Evolutionary conservation across 2,888 invertebrate genomes (phyloP).

Genomic region (Tribolium freemani): DNA sequence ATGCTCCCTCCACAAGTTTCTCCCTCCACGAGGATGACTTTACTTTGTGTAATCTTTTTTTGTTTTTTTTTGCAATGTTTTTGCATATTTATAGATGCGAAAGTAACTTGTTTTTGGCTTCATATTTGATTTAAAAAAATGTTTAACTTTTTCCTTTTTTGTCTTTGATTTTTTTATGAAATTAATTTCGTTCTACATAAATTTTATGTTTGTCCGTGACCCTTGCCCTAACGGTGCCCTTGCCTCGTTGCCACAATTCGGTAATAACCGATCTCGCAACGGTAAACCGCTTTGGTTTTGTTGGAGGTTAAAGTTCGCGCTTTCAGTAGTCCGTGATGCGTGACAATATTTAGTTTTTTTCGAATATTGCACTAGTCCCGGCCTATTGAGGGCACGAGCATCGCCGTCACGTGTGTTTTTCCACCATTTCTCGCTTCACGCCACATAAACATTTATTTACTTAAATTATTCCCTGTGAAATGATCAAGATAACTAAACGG

Average conservation of each 20-base stretch:
- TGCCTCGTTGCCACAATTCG: neutral
- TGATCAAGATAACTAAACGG: conserved; percentile 54
- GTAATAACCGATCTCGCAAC: conserved; percentile 18
- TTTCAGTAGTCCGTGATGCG: conserved; percentile 69
- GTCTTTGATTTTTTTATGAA: neutral
- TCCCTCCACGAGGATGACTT: too few relatives aligned
- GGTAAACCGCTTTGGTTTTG: conserved; percentile 23
- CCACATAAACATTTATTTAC: conserved; percentile 23
- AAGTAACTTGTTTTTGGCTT: too few relatives aligned
- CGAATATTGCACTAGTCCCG: conserved; percentile 78
- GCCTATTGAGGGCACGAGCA: conserved; percentile 70
- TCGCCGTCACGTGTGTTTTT: conserved; percentile 20
- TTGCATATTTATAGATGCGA: too few relatives aligned
- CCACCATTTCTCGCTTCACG: conserved; percentile 27
- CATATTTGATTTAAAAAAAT: too few relatives aligned
- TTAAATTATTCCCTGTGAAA: conserved; percentile 50
- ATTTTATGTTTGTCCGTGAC: neutral
- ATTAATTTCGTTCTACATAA: neutral
- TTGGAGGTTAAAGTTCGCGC: conserved; percentile 44
- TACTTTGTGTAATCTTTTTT: too few relatives aligned
- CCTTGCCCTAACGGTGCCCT: neutral
- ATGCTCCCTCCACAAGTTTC: too few relatives aligned
- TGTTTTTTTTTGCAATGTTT: too few relatives aligned
- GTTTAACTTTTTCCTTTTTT: too few relatives aligned
- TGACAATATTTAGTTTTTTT: conserved; percentile 68